Evolutionary conservation across 2,888 invertebrate genomes (phyloP), one percentile per base, ranked within the genome.

Genomic region (Agapostemon virescens): DNA sequence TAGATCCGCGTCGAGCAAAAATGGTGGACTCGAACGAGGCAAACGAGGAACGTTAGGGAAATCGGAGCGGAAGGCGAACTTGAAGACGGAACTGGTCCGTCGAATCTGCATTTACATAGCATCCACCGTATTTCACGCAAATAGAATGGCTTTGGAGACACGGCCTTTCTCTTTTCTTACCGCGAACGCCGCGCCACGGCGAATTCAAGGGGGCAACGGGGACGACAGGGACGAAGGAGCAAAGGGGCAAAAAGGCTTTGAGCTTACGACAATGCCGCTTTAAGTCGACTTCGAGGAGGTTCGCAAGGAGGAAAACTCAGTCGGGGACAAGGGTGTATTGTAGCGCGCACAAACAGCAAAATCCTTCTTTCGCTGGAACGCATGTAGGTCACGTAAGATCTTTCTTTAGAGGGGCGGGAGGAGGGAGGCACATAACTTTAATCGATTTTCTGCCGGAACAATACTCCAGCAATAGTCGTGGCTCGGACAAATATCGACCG

Each of bases 41-140:
- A 74, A 77, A 26, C 20, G n/a, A 45, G 38, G 30, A 15, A 11
- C 33, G n/a, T 11, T 23, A 15, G 72, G 26, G 55, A 55, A 58
- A 76, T 69, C 71, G 69, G 66, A 67, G 61, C 30, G 78, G 64
- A 70, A 80, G 69, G 40, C 52, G 49, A 64, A 45, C 63, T 38
- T 63, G 61, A 74, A 69, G 45, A n/a, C 66, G 33, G 76, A 81
- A 66, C 72, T 77, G 79, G 79, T 77, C 81, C 84, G 71, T 75
- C 85, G 87, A 89, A 90, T 89, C 88, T 89, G 85, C 88, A 88
- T 90, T 88, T 88, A 88, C 88, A 89, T 80, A 83, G 84, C 84
- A 79, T 83, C 82, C 79, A 67, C 81, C 82, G 87, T 89, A 88
- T 88, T 86, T 84, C 83, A 80, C 79, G 78, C 79, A 82, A 87